Base-by-base conservation (phyloP, 1,140 invertebrate species). In the Metopolophium dirhodum region DNA sequence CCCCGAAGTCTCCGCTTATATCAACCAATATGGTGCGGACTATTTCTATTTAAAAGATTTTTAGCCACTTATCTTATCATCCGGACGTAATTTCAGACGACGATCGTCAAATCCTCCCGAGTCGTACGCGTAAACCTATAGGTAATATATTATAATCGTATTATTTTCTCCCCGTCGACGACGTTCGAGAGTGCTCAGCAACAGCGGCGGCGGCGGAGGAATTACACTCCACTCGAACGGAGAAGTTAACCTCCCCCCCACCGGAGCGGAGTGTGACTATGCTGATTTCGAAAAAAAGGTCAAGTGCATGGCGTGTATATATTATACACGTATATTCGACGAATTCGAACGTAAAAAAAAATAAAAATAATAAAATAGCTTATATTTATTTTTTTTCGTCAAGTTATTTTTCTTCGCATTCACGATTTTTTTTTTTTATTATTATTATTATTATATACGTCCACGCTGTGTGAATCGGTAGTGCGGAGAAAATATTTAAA, bases 221-320 rank as follows among this genome's bases (percentile, higher is more conserved):
- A 77, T 77, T 77, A 77, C 30, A 77, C 11, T 77, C 30, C n/a
- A 77, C 61, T 77, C 61, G 61, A 77, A 77, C 61, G 30, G 61
- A 26, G 61, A 77, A 77, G 14, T 77, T 18, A n/a, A n/a, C 30
- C 61, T 30, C 61, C 30, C 26, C 9, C 26, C 57, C 14, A 30
- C 2, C 51, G 4, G 4, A 1, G 51, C 3, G 51, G 20, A 54
- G n/a, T n/a, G n/a, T 11, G n/a, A 18, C 61, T 77, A 77, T 77
- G 61, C n/a, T 77, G 30, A 89, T 57, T 89, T 57, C 9, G 49
- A 89, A 89, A n/a, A 51, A 61, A 90, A 57, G 88, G 88, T 90
- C 88, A 90, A 90, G 87, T 89, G 49, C 22, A 37, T 51, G n/a
- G 4, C 41, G 2, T 54, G 37, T 86, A 45, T 41, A 49, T 23